Conservation (phyloP, 35 echinoderm and acorn worm genomes). For the Holothuria glaberrima region DNA sequence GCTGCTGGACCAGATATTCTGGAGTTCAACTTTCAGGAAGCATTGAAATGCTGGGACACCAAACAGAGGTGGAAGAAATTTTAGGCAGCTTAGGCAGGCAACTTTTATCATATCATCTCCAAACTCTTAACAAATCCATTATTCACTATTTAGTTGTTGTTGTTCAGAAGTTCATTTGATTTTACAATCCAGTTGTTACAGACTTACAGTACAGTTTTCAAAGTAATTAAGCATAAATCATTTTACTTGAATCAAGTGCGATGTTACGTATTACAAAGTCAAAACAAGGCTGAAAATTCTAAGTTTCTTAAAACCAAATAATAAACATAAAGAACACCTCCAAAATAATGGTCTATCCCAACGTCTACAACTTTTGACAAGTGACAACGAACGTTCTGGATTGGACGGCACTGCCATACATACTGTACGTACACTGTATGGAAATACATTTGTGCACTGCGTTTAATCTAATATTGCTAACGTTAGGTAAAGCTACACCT, state of each 20-base stretch:
- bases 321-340: constrained; percentile 7
- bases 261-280: no score
- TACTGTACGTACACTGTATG: constrained; percentile 1
- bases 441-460: not conserved
- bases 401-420: constrained; percentile 14
- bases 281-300: no score
- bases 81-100: not conserved
- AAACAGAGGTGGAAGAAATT: constrained; percentile 17
- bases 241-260: no score
- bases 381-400: constrained; percentile 14
- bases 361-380: constrained; percentile 11
- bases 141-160: no score
- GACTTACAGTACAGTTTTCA: no score
- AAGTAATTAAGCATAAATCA: no score
- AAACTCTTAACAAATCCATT: no score
- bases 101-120: no score
- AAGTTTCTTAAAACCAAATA: not conserved
- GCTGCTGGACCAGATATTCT: not conserved
- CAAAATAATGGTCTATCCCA: constrained; percentile 15
- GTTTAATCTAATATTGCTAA: not conserved
- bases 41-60: constrained; percentile 3
- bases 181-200: no score
- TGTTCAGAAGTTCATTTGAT: no score
- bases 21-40: not conserved
- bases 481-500: constrained; percentile 1